phyloP scores from a whole-genome alignment of 2,113 vertebrate genomes.

The Actenoides lindsayi region DNA sequence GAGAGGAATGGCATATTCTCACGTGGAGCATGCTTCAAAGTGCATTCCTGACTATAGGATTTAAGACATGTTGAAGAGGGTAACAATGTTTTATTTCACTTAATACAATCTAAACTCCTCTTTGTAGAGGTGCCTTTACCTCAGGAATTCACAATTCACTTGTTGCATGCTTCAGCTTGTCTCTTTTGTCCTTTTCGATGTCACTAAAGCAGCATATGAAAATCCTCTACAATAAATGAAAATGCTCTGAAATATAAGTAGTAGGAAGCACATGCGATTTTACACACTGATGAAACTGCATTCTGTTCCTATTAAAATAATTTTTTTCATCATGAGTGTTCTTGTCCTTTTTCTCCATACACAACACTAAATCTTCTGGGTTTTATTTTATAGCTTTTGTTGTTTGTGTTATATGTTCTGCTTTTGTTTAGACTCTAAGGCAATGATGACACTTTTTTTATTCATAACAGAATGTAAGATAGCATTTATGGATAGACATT shows the following conservation, averaged over 20 bases:
- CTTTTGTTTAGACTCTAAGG: constrained; percentile 29
- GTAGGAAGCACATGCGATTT: constrained; percentile 25
- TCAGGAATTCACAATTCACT: background rate
- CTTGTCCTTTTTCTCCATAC: constrained; percentile 2
- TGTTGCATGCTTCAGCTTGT: background rate
- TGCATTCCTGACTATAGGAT: background rate
- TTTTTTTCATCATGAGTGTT: constrained; percentile 6
- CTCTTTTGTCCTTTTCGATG: background rate
- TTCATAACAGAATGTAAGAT: background rate
- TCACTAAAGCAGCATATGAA: background rate
- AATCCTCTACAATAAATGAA: constrained; percentile 1
- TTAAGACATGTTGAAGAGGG: background rate
- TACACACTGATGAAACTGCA: background rate
- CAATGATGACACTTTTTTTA: background rate
- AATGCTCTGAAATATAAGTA: background rate
- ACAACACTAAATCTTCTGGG: background rate
- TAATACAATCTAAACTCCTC: background rate
- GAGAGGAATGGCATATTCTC: background rate
- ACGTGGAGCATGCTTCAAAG: background rate
- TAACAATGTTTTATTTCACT: background rate
- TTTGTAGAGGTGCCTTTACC: background rate
- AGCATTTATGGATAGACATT: background rate
- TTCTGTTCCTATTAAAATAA: constrained; percentile 27
- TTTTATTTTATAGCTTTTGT: constrained; percentile 50
- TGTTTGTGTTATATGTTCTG: background rate